phyloP scores from a whole-genome alignment of 1,140 invertebrate genomes.

The Eriosoma lanigerum region DNA sequence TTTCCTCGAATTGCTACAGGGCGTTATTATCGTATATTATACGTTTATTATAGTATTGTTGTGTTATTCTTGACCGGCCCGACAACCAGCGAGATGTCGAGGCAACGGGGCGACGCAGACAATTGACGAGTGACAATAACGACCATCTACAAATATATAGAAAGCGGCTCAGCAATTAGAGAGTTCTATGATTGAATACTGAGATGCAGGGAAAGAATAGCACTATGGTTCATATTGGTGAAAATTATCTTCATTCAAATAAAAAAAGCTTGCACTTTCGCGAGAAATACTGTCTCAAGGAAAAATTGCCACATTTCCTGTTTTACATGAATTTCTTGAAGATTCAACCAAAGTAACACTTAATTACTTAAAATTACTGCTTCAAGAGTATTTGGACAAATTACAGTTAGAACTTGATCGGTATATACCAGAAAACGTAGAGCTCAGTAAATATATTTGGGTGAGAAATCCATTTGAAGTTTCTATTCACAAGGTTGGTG shows the following conservation, averaged over 20 bases:
- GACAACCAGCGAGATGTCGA: background rate
- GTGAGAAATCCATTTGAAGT: background rate
- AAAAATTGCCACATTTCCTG: background rate
- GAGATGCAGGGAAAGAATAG: no score
- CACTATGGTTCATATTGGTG: background rate
- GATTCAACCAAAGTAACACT: background rate
- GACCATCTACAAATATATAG: no score
- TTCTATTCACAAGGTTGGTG: constrained; percentile 7
- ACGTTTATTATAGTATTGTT: no score
- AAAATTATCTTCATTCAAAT: background rate
- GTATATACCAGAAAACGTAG: constrained; percentile 11
- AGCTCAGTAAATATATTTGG: constrained; percentile 20
- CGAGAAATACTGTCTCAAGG: background rate
- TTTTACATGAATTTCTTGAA: constrained; percentile 14
- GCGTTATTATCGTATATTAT: no score
- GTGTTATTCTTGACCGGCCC: background rate
- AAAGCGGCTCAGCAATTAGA: background rate
- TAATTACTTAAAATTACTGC: constrained; percentile 4
- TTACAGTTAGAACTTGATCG: no score
- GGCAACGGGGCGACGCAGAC: no score
- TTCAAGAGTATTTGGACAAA: background rate
- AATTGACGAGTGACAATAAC: no score
- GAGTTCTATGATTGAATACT: background rate
- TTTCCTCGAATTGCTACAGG: no score
- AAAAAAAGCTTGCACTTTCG: background rate